Evolutionary conservation across 2,888 invertebrate species (phyloP), one percentile per base, ranked within the genome.

Genomic region (Lathronympha strigana): DNA sequence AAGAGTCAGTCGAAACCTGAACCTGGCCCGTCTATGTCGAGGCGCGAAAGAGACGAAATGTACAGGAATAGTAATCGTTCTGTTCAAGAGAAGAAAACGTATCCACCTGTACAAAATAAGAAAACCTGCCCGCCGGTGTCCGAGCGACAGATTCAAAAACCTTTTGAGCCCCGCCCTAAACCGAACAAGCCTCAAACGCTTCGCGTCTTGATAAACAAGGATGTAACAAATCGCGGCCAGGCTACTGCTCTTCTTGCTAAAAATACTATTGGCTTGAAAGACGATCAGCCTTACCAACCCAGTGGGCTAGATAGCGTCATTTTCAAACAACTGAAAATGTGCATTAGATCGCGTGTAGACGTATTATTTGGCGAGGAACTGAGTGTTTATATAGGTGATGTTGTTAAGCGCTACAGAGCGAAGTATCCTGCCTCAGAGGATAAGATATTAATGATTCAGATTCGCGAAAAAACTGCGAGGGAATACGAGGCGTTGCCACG

Each of bases 271-370:
- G 31, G 17, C 23, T 21, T 8, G 9, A 25, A 9, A 54, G 63
- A 67, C 60, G n/a, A 19, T 8, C 4, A 9, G 50, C 19, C 8
- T 15, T 25, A 28, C 15, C 1, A 11, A 5, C 19, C 40, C 17
- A 8, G 1, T 0, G 17, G 43, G 15, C 9, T 17, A 6, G 61
- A 53, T 1, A 8, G 15, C 1, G 45, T 36, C 4, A 19, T 71
- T 1, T 4, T 67, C 0, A 28, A 53, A 9, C 50, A 71, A 17
- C 55, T 78, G 25, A 76, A 68, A 17, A 28, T 60, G 15, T 73
- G 70, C 53, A 72, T 77, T 25, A 57, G 54, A 17, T 43, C 73
- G 1, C 74, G 78, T 1, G 66, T 78, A 4, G 73, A 76, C 23
- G 73, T 73, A 8, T 40, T 73, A 55, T 49, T 70, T 13, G 73